phyloP scores from a whole-genome alignment of 2,797 vertebrate genomes.

The Sebastes taczanowskii region DNA sequence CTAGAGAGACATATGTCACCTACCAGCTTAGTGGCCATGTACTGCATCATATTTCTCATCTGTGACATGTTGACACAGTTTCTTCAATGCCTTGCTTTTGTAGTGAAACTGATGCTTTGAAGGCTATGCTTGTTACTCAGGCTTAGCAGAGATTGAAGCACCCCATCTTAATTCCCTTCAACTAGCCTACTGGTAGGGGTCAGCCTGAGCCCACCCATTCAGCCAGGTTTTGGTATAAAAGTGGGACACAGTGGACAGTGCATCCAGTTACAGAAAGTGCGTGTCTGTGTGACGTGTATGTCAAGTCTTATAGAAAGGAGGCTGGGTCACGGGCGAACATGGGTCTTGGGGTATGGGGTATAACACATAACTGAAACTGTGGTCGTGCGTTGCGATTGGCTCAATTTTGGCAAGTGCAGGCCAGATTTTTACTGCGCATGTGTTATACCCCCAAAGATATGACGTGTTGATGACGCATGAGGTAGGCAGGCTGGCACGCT shows the following conservation, averaged over 20 bases:
- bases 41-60: slow-evolving; percentile 6
- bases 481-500: background rate
- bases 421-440: too few relatives aligned
- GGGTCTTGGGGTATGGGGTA: too few relatives aligned
- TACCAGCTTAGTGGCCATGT: background rate
- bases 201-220: slow-evolving; percentile 7
- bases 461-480: background rate
- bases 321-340: too few relatives aligned
- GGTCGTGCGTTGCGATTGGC: too few relatives aligned
- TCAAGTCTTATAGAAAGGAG: too few relatives aligned
- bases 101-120: slow-evolving; percentile 40
- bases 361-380: fast-evolving
- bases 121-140: slow-evolving; percentile 54
- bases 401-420: too few relatives aligned
- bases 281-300: background rate
- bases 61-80: slow-evolving; percentile 22
- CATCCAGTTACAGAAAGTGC: slow-evolving; percentile 15
- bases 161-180: slow-evolving; percentile 35
- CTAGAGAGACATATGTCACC: background rate
- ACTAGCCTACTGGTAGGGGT: slow-evolving; percentile 15
- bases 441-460: too few relatives aligned
- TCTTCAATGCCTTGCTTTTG: slow-evolving; percentile 7
- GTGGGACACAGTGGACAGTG: slow-evolving; percentile 47
- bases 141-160: slow-evolving; percentile 34
- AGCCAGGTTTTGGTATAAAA: slow-evolving; percentile 50